Conservation (phyloP, 2,113 vertebrate species). For the Canis aureus region DNA sequence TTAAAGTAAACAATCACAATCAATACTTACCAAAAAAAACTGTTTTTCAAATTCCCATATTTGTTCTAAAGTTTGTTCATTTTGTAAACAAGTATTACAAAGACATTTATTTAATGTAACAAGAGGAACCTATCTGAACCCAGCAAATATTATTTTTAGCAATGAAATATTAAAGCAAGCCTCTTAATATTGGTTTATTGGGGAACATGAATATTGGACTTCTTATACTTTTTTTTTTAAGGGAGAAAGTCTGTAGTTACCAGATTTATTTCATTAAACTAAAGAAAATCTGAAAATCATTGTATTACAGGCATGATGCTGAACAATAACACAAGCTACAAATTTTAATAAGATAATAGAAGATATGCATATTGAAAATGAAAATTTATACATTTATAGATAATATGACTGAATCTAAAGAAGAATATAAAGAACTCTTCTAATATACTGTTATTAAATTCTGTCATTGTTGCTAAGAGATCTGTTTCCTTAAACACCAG, state of each 20-base stretch:
- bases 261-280: background rate
- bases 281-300: slow-evolving; percentile 42
- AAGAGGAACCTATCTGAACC: background rate
- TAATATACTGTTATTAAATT: background rate
- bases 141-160: background rate
- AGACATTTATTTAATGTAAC: background rate
- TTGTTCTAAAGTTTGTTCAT: background rate
- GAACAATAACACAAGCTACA: background rate
- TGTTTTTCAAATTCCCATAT: background rate
- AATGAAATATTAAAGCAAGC: background rate
- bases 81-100: background rate
- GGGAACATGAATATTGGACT: background rate
- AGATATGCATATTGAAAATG: background rate
- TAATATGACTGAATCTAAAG: background rate
- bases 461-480: background rate
- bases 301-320: background rate
- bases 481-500: background rate
- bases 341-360: background rate
- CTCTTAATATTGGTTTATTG: background rate
- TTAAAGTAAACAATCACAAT: background rate
- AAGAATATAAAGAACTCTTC: background rate
- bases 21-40: background rate
- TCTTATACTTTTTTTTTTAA: background rate
- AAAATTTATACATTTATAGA: background rate
- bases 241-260: background rate